phyloP scores from a whole-genome alignment of 2,888 invertebrate species.

The Crossocerus cetratus region DNA sequence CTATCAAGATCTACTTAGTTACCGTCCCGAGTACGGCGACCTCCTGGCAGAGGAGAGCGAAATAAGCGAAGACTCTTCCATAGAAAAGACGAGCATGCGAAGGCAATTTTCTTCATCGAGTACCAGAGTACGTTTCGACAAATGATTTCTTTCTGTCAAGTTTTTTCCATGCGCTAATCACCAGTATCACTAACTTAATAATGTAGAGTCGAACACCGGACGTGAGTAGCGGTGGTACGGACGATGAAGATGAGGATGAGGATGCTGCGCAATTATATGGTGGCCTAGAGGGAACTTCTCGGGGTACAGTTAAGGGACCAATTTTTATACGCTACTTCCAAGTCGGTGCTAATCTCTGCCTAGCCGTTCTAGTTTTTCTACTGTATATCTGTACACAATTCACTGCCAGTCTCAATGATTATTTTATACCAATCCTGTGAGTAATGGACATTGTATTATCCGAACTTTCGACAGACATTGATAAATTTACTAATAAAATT shows the following conservation, averaged over 20 bases:
- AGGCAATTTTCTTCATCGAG: constrained; percentile 71
- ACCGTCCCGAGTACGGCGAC: constrained; percentile 66
- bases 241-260: constrained; percentile 67
- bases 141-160: background rate
- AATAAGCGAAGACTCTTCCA: constrained; percentile 57
- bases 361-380: constrained; percentile 76
- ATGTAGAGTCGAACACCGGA: constrained; percentile 71
- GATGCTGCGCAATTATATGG: constrained; percentile 62
- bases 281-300: constrained; percentile 75
- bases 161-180: background rate
- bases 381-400: constrained; percentile 80
- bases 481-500: background rate
- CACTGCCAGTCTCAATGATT: constrained; percentile 83
- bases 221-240: constrained; percentile 61
- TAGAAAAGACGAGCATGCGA: constrained; percentile 55
- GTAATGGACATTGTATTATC: constrained; percentile 35
- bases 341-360: constrained; percentile 78
- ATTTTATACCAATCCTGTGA: constrained; percentile 79
- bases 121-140: constrained; percentile 62
- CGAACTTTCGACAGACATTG: background rate
- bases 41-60: constrained; percentile 66
- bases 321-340: constrained; percentile 78
- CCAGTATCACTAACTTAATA: too few species aligned
- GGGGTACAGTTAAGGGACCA: constrained; percentile 76
- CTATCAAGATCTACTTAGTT: constrained; percentile 66